Evolutionary conservation across 2,888 invertebrate genomes (phyloP), one percentile per base, ranked within the genome.

Genomic region (Lepidocyrtinus sp.): DNA sequence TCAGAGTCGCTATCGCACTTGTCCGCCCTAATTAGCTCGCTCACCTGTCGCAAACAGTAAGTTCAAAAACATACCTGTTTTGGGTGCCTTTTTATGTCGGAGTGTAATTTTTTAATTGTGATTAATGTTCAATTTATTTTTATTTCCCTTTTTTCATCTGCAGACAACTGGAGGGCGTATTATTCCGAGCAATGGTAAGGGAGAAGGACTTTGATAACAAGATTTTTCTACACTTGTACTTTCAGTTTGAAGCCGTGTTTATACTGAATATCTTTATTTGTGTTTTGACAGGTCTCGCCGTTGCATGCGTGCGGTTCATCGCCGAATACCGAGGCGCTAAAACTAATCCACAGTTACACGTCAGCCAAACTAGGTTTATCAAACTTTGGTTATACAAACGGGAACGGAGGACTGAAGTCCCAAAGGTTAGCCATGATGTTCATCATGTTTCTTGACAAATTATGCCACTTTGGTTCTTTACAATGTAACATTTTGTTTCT

Each of bases 11-110:
- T 85, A 75, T 82, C 85, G 82, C 84, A 85, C 78, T 82, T 85
- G 71, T 84, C 85, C 78, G 83, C 85, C 82, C 84, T 85, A 55
- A 84, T 85, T 24, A 80, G 82, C 70, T 83, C 84, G 69, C 85
- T 85, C 59, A 83, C 84, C 72, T 85, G 84, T 83, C 85, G 85
- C 82, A 85, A 85, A 83, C 85, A 85, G n/a, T n/a, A n/a, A n/a
- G n/a, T n/a, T n/a, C n/a, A n/a, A n/a, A n/a, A n/a, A n/a, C n/a
- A n/a, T n/a, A n/a, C n/a, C n/a, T n/a, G n/a, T n/a, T n/a, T n/a
- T n/a, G n/a, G n/a, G n/a, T n/a, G n/a, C n/a, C n/a, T n/a, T n/a
- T n/a, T n/a, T n/a, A n/a, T n/a, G n/a, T n/a, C n/a, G n/a, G n/a
- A n/a, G n/a, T n/a, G n/a, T n/a, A n/a, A n/a, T n/a, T n/a, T n/a